Conservation (phyloP, 2,888 invertebrate genomes). For the Diachrysia chrysitis region DNA sequence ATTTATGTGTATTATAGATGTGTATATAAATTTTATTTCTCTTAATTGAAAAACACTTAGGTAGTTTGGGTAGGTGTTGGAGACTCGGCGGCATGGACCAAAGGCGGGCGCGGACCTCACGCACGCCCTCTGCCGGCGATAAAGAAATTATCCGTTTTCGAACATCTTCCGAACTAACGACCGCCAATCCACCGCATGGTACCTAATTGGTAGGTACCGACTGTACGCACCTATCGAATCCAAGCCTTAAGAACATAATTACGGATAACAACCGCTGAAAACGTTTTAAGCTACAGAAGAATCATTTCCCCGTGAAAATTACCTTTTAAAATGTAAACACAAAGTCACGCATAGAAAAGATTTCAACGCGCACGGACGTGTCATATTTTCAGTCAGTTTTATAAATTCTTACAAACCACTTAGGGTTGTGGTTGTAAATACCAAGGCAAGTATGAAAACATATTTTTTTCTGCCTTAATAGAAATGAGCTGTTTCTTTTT, state of each 20-base stretch:
- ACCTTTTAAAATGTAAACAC: conserved; percentile 27
- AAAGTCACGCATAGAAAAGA: conserved; percentile 59
- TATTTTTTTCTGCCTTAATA: conserved; percentile 5
- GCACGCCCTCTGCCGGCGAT: conserved; percentile 73
- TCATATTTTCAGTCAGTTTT: neutral
- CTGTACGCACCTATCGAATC: conserved; percentile 44
- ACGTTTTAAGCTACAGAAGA: conserved; percentile 21
- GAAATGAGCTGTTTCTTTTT: conserved; percentile 49
- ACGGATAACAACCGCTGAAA: conserved; percentile 37
- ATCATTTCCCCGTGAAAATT: conserved; percentile 23
- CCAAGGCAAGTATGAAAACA: neutral
- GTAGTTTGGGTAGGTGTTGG: conserved; percentile 63
- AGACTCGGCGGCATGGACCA: conserved; percentile 63
- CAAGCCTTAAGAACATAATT: conserved; percentile 54
- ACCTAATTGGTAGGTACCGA: conserved; percentile 73
- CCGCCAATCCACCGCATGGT: conserved; percentile 65
- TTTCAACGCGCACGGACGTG: conserved; percentile 62
- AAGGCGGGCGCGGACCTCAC: conserved; percentile 77
- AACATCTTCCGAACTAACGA: conserved; percentile 79
- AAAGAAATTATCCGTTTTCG: conserved; percentile 83
- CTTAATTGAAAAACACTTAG: conserved; percentile 63
- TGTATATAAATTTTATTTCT: conserved; percentile 60
- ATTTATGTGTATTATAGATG: conserved; percentile 46
- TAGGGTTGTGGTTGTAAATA: conserved; percentile 2
- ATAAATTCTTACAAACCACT: conserved; percentile 1